phyloP scores from a whole-genome alignment of 2,113 vertebrate species.

The Semnopithecus entellus region DNA sequence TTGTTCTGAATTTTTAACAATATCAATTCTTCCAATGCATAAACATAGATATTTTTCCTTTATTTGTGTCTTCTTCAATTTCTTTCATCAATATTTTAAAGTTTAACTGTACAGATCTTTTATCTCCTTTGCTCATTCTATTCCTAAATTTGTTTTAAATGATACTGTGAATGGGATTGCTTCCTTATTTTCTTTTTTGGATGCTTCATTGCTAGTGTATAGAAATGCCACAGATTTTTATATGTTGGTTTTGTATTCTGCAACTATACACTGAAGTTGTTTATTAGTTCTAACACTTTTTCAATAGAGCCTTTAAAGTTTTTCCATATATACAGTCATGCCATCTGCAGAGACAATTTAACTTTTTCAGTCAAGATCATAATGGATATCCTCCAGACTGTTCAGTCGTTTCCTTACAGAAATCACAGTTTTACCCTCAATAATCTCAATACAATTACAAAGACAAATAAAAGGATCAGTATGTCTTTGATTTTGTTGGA shows the following conservation, averaged over 20 bases:
- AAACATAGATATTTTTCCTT: background rate
- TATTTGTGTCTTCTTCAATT: background rate
- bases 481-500: background rate
- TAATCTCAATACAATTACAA: background rate
- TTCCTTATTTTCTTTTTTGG: background rate
- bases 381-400: background rate
- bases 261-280: background rate
- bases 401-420: background rate
- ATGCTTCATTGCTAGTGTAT: background rate
- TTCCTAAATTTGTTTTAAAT: background rate
- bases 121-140: background rate
- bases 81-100: background rate
- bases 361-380: background rate
- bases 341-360: background rate
- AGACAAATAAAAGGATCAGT: background rate
- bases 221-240: background rate
- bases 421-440: background rate
- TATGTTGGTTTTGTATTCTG: background rate
- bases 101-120: background rate
- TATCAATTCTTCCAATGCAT: background rate
- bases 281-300: background rate
- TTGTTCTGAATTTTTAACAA: background rate
- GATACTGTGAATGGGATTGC: background rate
- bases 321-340: background rate
- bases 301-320: background rate